Evolutionary conservation across 2,113 vertebrate genomes (phyloP), one percentile per base, ranked within the genome.

Genomic region (Tragelaphus strepsiceros): DNA sequence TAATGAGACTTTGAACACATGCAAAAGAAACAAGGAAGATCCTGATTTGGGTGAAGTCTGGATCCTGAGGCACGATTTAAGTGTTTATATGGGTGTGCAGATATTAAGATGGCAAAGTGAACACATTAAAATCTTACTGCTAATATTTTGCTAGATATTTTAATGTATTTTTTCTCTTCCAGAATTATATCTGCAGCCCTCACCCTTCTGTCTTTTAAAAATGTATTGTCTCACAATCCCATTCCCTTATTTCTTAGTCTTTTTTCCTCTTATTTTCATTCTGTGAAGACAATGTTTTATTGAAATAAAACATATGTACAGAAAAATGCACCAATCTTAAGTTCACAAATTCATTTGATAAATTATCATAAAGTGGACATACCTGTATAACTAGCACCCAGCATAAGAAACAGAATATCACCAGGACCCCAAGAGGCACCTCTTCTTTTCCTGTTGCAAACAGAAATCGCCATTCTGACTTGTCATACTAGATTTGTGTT

Each of bases 261-360:
- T 71, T 93, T 96, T 85, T 92, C 61, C 22, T 77, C 49, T 67
- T 64, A 58, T 89, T 96, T 95, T 95, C 46, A 91, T 94, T 95
- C 88, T 83, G 43, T 78, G 46, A 80, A 95, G 49, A 62, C 82
- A 58, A 28, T 89, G 22, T 81, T 80, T 88, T 88, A 64, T 17
- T 53, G 51, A 82, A 88, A 91, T 94, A 53, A 94, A 90, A 67
- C 7, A 6, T 39, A 49, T 10, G 54, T 56, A 46, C 8, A 59
- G 94, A 84, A 93, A 91, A 94, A 78, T 35, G 28, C 59, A 56
- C 59, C 78, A 86, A 43, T 64, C 11, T 0, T 28, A 92, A 77
- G 51, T 49, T 91, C 16, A 64, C 78, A 91, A 84, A 84, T 87
- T 43, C 15, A 35, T n/a, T n/a, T 89, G 15, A 24, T 59, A 46